Base-by-base conservation (phyloP, 2,113 vertebrate species). In the Cyanoramphus novaezelandiae region DNA sequence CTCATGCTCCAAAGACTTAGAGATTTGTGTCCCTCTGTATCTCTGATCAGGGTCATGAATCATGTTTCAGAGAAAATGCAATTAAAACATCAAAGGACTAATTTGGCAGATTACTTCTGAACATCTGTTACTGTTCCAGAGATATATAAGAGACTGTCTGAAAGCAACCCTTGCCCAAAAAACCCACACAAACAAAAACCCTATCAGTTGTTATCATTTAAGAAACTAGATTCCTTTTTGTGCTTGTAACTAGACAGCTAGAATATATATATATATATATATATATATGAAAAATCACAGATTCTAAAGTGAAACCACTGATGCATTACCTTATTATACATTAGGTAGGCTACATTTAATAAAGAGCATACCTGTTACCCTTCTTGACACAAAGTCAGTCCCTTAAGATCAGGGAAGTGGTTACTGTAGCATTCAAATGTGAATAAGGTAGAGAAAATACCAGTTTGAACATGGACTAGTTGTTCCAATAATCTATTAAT, bases 151-250 rank as follows among this genome's bases (percentile, higher is more conserved):
- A 33, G 49, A 63, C 31, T 46, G 19, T 63, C 37, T 70, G 53
- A 90, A 86, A 63, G 35, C 23, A 85, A 33, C 0, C 4, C 6
- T 6, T 23, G 20, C 21, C 44, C 4, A 10, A 41, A 43, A 46
- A 69, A 17, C 2, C 11, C 2, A 12, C 37, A 18, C 3, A 28
- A 59, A 25, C 57, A 59, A 59, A 59, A 35, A 2, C 1, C 0
- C 6, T 60, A n/a, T 6, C 21, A 33, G 7, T 0, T 75, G 17
- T 76, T 71, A 55, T 24, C 3, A 2, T 35, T 18, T 72, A 49
- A 86, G 57, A 74, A 92, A 83, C 6, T 6, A 72, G 37, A 55
- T 18, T 57, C 8, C 13, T 72, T 72, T 39, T 64, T 52, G 18
- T 52, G 16, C 39, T 65, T 20, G 6, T 20, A 86, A 82, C 19